Conservation (phyloP, 1,140 invertebrate species). For the Cotesia typhae region DNA sequence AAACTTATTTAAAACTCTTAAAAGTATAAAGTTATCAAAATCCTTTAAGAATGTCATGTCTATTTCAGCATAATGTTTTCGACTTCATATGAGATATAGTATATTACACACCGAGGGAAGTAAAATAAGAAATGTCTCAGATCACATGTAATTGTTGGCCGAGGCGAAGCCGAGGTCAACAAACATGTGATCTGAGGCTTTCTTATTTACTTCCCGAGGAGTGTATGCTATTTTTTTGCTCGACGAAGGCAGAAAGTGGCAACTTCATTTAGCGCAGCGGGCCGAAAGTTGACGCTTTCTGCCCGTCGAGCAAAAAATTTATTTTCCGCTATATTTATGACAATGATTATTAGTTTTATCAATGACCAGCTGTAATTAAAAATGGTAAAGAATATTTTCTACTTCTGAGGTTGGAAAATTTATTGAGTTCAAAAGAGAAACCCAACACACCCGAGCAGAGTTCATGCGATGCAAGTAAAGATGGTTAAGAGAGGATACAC, state of each 20-base stretch:
- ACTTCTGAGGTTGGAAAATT: background rate
- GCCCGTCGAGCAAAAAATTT: too few relatives aligned
- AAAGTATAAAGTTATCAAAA: background rate
- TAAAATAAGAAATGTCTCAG: too few relatives aligned
- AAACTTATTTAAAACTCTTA: constrained; percentile 11
- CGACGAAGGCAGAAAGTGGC: too few relatives aligned
- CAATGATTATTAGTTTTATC: constrained; percentile 13
- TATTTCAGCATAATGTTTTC: constrained; percentile 8
- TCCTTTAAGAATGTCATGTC: constrained; percentile 3
- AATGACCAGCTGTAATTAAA: constrained; percentile 13
- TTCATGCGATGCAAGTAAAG: constrained; percentile 60
- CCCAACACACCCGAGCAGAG: constrained; percentile 50
- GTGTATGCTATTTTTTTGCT: too few relatives aligned
- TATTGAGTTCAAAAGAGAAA: constrained; percentile 35
- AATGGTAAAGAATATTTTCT: background rate
- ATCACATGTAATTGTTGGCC: too few relatives aligned
- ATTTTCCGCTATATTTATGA: background rate
- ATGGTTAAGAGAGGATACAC: constrained; percentile 47
- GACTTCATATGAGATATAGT: constrained; percentile 12
- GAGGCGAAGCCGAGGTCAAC: too few relatives aligned
- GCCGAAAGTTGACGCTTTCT: too few relatives aligned
- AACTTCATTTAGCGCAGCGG: too few relatives aligned
- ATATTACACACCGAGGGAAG: too few relatives aligned
- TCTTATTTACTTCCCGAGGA: too few relatives aligned
- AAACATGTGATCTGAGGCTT: too few relatives aligned